Percentiles rank a stretch among this genome's conserved stretches.
These are phyloP conservation scores for Chrysina gloriosa DNA, from an alignment of 2,888 invertebrate species.

Conservation along the genomic window DNA sequence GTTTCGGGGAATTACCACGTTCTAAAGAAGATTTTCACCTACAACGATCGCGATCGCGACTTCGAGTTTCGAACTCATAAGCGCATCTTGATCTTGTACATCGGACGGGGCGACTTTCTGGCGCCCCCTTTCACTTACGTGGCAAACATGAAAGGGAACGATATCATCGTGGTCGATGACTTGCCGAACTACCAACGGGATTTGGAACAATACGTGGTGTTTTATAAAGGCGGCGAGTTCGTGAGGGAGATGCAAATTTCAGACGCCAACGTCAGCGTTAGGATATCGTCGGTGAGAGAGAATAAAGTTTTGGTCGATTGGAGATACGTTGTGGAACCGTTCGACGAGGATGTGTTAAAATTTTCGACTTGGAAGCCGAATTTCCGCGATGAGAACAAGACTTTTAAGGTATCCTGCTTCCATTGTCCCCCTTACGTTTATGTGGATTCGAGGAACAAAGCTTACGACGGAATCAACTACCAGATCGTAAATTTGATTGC, in stretches of 20 bases:
- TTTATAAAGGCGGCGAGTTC: neutral
- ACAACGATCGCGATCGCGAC: neutral
- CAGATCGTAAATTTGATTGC: slow-evolving; percentile 16
- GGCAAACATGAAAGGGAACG: slow-evolving; percentile 26
- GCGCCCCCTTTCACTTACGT: neutral
- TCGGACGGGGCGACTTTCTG: neutral
- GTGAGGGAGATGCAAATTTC: neutral
- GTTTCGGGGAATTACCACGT: neutral
- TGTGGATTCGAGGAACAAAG: neutral
- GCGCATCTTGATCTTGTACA: neutral
- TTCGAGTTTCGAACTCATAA: slow-evolving; percentile 14
- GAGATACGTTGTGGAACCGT: neutral
- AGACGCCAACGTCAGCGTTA: neutral
- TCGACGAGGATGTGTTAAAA: neutral
- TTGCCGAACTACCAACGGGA: neutral
- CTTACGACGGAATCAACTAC: slow-evolving; percentile 32
- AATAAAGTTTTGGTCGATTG: slow-evolving; percentile 25
- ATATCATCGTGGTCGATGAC: slow-evolving; percentile 24
- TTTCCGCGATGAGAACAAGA: neutral
- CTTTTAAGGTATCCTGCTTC: slow-evolving; percentile 26
- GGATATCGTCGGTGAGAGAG: slow-evolving; percentile 20
- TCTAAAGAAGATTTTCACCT: neutral
- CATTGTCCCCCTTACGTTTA: slow-evolving; percentile 37
- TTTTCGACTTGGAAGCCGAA: slow-evolving; percentile 12
- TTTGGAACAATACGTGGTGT: neutral